Evolutionary conservation across 2,113 vertebrate species (phyloP).

Genomic region (Struthio camelus): DNA sequence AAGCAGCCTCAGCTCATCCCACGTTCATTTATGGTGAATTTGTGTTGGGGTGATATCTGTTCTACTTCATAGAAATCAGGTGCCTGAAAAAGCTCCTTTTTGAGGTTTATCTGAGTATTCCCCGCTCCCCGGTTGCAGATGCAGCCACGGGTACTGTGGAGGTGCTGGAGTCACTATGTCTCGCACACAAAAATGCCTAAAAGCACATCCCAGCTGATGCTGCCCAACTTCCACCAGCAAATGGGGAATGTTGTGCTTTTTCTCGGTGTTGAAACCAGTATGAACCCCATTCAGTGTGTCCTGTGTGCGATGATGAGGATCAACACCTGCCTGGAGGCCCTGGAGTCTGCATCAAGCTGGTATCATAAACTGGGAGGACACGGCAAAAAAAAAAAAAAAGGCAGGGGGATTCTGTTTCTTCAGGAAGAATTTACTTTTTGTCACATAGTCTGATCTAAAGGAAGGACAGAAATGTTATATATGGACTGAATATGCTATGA

Average conservation of each 20-base stretch:
- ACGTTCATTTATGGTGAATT: background rate
- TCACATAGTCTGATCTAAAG: rapidly evolving
- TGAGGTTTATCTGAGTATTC: background rate
- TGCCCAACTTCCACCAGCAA: background rate
- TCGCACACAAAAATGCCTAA: background rate
- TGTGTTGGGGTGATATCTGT: background rate
- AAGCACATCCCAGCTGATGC: background rate
- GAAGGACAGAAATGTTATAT: too few relatives aligned
- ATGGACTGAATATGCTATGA: background rate
- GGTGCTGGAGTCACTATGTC: too few relatives aligned
- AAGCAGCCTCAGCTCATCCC: background rate
- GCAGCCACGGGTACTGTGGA: too few relatives aligned
- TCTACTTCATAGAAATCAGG: background rate
- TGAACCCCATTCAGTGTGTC: rapidly evolving
- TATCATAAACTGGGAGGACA: rapidly evolving
- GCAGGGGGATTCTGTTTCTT: rapidly evolving
- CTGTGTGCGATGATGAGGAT: rapidly evolving
- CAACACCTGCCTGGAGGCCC: rapidly evolving
- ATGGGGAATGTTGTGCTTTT: rapidly evolving
- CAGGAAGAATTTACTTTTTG: rapidly evolving
- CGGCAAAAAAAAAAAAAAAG: background rate
- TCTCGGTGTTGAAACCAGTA: background rate
- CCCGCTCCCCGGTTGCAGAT: background rate
- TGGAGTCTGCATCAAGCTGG: rapidly evolving
- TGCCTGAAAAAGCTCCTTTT: background rate